A percentile compares a stretch with the other conserved stretches of the same genome.
Evolutionary conservation across 92 coral and sea anemone genomes (phyloP).

Genomic region (Phymanthus crucifer): DNA sequence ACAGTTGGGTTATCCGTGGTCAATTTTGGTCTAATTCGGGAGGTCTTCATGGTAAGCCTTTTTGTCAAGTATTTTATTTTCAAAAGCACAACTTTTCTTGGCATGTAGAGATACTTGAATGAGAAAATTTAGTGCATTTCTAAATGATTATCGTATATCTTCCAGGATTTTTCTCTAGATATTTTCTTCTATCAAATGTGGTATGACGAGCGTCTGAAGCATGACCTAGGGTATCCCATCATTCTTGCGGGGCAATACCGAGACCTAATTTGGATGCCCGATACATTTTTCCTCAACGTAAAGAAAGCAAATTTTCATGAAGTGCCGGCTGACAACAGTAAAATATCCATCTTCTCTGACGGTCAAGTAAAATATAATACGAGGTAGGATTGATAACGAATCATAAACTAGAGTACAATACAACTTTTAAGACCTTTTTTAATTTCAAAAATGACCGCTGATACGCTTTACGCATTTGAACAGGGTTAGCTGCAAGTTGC

Average conservation of each 20-base stretch:
- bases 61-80: too few relatives aligned
- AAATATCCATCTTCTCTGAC: constrained; percentile 35
- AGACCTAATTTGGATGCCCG: constrained; percentile 77
- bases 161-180: constrained; percentile 77
- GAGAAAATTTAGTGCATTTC: too few relatives aligned
- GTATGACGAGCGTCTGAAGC: constrained; percentile 77
- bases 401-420: neutral
- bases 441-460: too few relatives aligned
- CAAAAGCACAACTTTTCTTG: too few relatives aligned
- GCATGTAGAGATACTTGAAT: neutral
- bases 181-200: constrained; percentile 83
- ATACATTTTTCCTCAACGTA: constrained; percentile 78
- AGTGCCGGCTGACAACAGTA: constrained; percentile 74
- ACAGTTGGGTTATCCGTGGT: constrained; percentile 67
- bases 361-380: constrained; percentile 32
- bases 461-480: too few relatives aligned
- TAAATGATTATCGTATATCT: too few relatives aligned
- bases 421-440: too few relatives aligned
- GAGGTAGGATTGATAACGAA: neutral
- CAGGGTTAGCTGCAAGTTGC: too few relatives aligned
- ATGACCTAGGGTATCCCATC: constrained; percentile 59
- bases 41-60: constrained; percentile 69
- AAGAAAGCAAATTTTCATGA: constrained; percentile 36
- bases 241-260: constrained; percentile 55
- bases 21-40: constrained; percentile 74